Base-by-base conservation (phyloP, 2,113 vertebrate species). In the Tetrax tetrax region DNA sequence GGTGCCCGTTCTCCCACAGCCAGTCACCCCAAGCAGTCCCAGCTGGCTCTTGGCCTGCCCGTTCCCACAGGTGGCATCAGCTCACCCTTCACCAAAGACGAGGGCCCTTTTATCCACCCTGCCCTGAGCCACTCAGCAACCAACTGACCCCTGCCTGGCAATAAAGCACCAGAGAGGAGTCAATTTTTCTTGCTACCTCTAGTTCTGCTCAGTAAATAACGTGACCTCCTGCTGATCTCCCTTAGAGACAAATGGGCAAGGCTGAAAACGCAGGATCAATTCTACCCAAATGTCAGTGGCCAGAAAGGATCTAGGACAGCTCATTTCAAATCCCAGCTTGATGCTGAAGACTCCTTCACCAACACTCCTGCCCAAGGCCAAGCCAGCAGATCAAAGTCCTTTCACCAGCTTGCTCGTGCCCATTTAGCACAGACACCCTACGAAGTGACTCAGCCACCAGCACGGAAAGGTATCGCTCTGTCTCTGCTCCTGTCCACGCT, bases 391-490 rank as follows among this genome's bases (percentile, higher is more conserved):
- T 43, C 60, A 59, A 75, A 91, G 75, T 75, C 45, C 51, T 90
- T 89, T 71, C 53, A 84, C 47, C 37, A 87, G 56, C 43, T 87
- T 4, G 9, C 65, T 91, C 60, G 54, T 7, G 51, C n/a, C 37
- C 19, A 21, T 59, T 91, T 51, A 64, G 87, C 92, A 65, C 24
- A 91, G 43, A 84, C 17, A 51, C 29, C 12, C 56, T 35, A 65
- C n/a, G 64, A 87, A 48, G 50, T 48, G 86, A 91, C 63, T 92
- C 83, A 70, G 81, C 31, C 87, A 70, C 72, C 43, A 89, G 15
- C 29, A 61, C 0, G 0, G 37, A 54, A 78, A 63, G 12, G 27
- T 69, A 50, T 37, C 5, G 6, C 63, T 15, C 37, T 50, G n/a
- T 31, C 38, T 79, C 68, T 22, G 29, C 19, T 77, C 64, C 47